Percentiles rank a stretch among this genome's conserved stretches.
Evolutionary conservation across 2,888 invertebrate species (phyloP).

Genomic region (Vandiemenella viatica): DNA sequence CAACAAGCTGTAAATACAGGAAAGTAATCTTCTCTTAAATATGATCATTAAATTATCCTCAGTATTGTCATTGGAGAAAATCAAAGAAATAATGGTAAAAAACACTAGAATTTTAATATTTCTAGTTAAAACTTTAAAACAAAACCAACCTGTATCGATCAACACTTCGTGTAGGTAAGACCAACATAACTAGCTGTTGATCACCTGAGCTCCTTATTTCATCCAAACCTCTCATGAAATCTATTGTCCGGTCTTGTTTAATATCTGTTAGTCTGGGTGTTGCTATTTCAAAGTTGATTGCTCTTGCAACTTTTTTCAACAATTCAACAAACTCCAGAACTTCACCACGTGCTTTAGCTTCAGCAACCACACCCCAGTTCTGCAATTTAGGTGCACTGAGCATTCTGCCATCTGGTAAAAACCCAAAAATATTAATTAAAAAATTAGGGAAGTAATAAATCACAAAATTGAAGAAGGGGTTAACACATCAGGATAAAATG

Average conservation of each 20-base stretch:
- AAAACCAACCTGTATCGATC: constrained; percentile 77
- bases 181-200: constrained; percentile 48
- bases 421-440: too few relatives aligned
- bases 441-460: too few relatives aligned
- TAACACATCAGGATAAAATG: too few relatives aligned
- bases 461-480: too few relatives aligned
- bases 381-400: constrained; percentile 4
- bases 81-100: too few relatives aligned
- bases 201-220: constrained; percentile 35
- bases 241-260: constrained; percentile 40
- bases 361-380: constrained; percentile 12
- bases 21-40: too few relatives aligned
- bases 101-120: too few relatives aligned
- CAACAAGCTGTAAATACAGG: too few relatives aligned
- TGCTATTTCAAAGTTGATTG: constrained; percentile 30
- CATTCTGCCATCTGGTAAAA: too few relatives aligned
- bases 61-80: too few relatives aligned
- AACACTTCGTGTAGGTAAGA: constrained; percentile 48
- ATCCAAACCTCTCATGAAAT: constrained; percentile 46
- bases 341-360: constrained; percentile 23
- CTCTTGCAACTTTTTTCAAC: constrained; percentile 28
- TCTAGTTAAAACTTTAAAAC: too few relatives aligned
- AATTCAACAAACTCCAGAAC: constrained; percentile 32
- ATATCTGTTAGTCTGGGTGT: constrained; percentile 25
- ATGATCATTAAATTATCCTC: too few relatives aligned